Evolutionary conservation across 64 coral and sea anemone genomes (phyloP), one percentile per base, ranked within the genome.

Genomic region (Montipora cactus): DNA sequence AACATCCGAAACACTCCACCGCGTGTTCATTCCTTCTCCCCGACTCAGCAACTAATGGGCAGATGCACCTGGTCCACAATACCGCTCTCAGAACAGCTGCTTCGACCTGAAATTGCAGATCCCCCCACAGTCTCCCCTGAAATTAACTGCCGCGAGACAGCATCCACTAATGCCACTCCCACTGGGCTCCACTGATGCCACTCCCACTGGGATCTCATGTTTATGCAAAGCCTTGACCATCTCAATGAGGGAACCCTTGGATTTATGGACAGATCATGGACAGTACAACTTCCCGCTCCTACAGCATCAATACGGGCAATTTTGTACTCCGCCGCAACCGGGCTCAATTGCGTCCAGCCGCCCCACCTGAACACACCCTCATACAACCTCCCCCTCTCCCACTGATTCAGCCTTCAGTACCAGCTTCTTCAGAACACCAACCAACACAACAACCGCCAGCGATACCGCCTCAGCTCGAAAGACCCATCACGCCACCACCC

Each of bases 1-100:
- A 81, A 91, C 89, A 81, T 83, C 50, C 47, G 90, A 52, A 92
- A 92, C 72, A 92, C 69, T 11, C 90, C 67, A 44, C 79, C 90
- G 10, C 79, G 72, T 18, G 91, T 81, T 22, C 80, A 67, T 76
- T 78, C 70, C 81, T 78, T 77, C 91, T 86, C 81, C 72, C 52
- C 81, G 16, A 81, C 75, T 69, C 81, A 93, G 81, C 22, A 49
- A 71, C 55, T 92, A 58, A 92, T 77, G 21, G 23, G 69, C 55
- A 76, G 73, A 86, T 49, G 13, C 68, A 92, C 70, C 58, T 51
- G 81, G 5, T 76, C 80, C 11, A 85, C 90, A 61, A 59, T 77
- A 45, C 52, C 80, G 10, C 78, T 91, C 74, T 45, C 77, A 15
- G 76, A 87, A 71, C 1, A 87, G 61, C 83, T 87, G 7, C 83